Conservation (phyloP, 2,797 vertebrate genomes). For the Emydoidea blandingii region DNA sequence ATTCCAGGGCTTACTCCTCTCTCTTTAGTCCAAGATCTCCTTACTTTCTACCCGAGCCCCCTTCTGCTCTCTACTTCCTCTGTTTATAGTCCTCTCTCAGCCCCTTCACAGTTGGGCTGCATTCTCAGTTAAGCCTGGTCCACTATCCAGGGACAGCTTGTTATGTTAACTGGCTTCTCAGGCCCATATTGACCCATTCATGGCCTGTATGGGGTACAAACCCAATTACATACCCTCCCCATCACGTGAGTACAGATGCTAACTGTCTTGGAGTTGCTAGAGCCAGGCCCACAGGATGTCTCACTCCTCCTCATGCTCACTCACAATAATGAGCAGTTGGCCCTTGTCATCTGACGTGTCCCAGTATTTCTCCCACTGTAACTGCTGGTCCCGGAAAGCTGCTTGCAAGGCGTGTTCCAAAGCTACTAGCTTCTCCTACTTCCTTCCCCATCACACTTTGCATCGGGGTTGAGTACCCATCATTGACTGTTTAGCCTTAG, state of each 20-base stretch:
- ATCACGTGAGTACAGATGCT: background rate
- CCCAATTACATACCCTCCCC: background rate
- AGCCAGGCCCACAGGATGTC: too few species aligned
- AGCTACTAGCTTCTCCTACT: background rate
- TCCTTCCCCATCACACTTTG: background rate
- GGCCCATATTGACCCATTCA: background rate
- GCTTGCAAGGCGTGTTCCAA: background rate
- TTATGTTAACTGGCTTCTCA: background rate
- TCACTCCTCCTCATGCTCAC: background rate
- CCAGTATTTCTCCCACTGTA: background rate
- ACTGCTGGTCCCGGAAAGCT: background rate
- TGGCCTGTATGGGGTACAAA: too few species aligned
- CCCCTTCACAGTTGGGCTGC: background rate
- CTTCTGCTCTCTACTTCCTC: background rate
- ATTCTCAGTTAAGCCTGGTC: background rate
- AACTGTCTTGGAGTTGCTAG: too few species aligned
- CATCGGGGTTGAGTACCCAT: background rate
- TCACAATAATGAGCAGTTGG: background rate
- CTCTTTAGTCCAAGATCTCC: too few species aligned
- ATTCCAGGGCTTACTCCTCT: background rate
- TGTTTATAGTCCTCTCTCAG: background rate
- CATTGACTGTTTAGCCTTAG: background rate
- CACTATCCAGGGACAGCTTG: background rate
- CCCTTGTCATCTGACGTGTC: background rate
- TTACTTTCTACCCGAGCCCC: background rate